Percentiles rank a stretch among this genome's conserved stretches.
Evolutionary conservation across 2,113 vertebrate species (phyloP).

Genomic region (Geococcyx californianus): DNA sequence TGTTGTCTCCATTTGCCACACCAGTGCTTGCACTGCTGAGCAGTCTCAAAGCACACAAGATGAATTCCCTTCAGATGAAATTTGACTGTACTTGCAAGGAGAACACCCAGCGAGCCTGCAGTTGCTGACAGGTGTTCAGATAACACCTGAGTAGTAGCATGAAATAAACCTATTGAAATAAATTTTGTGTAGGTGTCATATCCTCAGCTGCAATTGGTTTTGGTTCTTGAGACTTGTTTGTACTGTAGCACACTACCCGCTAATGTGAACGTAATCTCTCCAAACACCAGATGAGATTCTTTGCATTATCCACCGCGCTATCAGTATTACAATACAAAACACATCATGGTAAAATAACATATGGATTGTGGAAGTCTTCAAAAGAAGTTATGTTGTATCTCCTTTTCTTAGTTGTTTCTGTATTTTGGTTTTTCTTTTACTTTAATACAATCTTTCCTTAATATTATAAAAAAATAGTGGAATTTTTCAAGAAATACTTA

Average conservation of each 20-base stretch:
- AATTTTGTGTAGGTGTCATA: background rate
- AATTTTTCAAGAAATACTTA: background rate
- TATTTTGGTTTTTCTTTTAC: background rate
- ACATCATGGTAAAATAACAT: background rate
- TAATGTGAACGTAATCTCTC: background rate
- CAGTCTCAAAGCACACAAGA: background rate
- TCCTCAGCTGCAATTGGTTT: background rate
- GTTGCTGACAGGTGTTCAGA: background rate
- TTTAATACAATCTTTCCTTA: background rate
- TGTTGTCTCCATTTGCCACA: accelerated
- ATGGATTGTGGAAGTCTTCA: background rate
- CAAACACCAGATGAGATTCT: background rate
- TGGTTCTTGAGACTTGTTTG: background rate
- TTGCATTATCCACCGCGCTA: background rate
- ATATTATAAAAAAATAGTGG: background rate
- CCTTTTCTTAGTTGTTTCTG: background rate
- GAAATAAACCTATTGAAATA: background rate
- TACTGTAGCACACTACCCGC: background rate
- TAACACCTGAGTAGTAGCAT: background rate
- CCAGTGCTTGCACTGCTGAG: background rate
- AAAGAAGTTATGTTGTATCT: background rate
- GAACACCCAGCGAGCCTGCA: background rate
- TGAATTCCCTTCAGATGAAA: background rate
- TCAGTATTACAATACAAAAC: background rate
- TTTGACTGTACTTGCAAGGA: background rate